Evolutionary conservation across 2,797 vertebrate species (phyloP).

Genomic region (Cossypha dichroa): DNA sequence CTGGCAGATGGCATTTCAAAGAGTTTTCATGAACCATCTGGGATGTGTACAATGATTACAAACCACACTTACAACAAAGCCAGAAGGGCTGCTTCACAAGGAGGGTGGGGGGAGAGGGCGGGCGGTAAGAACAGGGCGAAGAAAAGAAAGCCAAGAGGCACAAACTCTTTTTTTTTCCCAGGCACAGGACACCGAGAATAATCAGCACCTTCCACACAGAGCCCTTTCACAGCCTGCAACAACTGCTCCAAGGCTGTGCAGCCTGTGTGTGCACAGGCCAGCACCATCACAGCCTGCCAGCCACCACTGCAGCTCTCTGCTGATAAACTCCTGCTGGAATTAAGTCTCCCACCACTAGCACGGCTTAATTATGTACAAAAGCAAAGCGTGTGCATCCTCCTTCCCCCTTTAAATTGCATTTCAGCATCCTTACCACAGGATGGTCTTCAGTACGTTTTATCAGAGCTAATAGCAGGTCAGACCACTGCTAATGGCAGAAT

Average conservation of each 20-base stretch:
- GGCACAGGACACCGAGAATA: neutral
- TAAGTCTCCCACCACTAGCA: neutral
- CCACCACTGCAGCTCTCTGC: neutral
- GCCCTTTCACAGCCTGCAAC: neutral
- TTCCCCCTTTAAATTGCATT: neutral
- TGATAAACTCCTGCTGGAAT: neutral
- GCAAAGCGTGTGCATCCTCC: neutral
- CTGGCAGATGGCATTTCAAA: conserved; percentile 85
- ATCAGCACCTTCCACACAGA: neutral
- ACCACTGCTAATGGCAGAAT: neutral
- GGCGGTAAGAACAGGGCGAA: neutral
- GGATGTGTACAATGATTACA: conserved; percentile 82
- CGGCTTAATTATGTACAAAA: neutral
- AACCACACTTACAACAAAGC: conserved; percentile 78
- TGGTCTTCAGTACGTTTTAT: neutral
- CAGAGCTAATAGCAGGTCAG: conserved; percentile 8
- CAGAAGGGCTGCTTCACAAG: conserved; percentile 75
- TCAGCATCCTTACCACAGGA: neutral
- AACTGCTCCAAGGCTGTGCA: neutral
- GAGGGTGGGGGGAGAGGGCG: neutral
- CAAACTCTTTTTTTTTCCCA: conserved; percentile 38
- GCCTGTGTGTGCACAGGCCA: neutral
- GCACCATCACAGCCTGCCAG: neutral
- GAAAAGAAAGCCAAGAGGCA: conserved; percentile 1
- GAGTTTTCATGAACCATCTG: conserved; percentile 83